Evolutionary conservation across 2,797 vertebrate species (phyloP), one percentile per base, ranked within the genome.

Genomic region (Enteromius radiatus): DNA sequence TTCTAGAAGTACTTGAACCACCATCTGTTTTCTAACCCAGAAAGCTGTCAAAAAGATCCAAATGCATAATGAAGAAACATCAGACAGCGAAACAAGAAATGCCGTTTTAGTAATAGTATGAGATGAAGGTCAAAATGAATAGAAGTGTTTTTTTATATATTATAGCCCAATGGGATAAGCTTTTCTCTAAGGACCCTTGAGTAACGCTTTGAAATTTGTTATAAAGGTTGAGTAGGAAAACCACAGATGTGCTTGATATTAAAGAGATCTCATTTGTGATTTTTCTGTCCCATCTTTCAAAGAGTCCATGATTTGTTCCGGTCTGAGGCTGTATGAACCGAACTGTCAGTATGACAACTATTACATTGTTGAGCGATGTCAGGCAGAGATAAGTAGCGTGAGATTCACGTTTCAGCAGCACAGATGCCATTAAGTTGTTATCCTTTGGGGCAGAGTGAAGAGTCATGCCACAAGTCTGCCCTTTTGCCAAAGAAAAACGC

Each of bases 361-460:
- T 11, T 69, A 64, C 54, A 63, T 63, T 73, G 12, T 63, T 63
- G 56, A 63, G 56, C 23, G 68, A 73, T 49, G 28, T 73, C 41
- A 63, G 54, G 17, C 61, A 75, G 45, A 54, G 61, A 82, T 81
- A 65, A 74, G 59, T 52, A 65, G 59, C n/a, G 5, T 28, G 56
- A 81, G 79, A 52, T 75, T 81, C 10, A 0, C 14, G 9, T 67
- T 65, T 74, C 21, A 19, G n/a, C 21, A 64, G 41, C 69, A 31
- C 17, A 63, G 56, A 45, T 0, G 5, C 43, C 56, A 74, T 81
- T 74, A 81, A 23, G 59, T 64, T 74, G 4, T 65, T 54, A 81
- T 52, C 43, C 70, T 36, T 28, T 59, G 26, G 43, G 68, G 21
- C 28, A 23, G 26, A 49, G 28, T 4, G 1, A 23, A 59, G 54